phyloP scores from a whole-genome alignment of 2,888 invertebrate genomes.

The Apamea anceps region DNA sequence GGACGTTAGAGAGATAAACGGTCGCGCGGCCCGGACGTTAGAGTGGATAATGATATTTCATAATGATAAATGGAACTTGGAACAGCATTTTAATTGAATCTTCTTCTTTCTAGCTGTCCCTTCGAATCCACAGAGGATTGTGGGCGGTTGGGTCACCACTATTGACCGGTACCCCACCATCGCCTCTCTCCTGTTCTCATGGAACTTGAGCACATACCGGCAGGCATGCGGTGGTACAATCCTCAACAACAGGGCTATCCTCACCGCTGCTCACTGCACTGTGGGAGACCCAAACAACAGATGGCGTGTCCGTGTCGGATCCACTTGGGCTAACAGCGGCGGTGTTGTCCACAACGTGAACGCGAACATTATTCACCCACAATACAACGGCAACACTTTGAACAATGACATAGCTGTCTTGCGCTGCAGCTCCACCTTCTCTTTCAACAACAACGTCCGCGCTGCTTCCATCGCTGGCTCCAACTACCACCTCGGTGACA shows the following conservation, averaged over 20 bases:
- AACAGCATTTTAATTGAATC: not conserved
- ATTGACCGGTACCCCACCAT: conserved; percentile 65
- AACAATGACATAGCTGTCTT: conserved; percentile 37
- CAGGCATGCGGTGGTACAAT: conserved; percentile 70
- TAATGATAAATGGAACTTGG: not conserved
- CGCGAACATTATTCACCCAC: conserved; percentile 71
- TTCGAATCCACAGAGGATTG: conserved; percentile 66
- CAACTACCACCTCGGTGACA: conserved; percentile 71
- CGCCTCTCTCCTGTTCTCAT: conserved; percentile 61
- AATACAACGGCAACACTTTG: conserved; percentile 69
- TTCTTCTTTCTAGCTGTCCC: conserved; percentile 57
- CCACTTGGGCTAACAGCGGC: conserved; percentile 74
- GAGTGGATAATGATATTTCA: too few relatives aligned
- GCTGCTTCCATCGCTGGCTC: conserved; percentile 69
- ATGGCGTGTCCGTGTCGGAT: conserved; percentile 77
- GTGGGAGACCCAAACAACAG: conserved; percentile 56
- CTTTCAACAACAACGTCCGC: conserved; percentile 40
- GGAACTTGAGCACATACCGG: conserved; percentile 35
- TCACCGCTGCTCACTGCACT: conserved; percentile 67
- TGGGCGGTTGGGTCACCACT: conserved; percentile 71
- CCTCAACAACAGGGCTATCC: conserved; percentile 65
- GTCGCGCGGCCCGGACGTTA: too few relatives aligned
- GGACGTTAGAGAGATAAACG: too few relatives aligned
- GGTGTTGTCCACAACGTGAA: conserved; percentile 69
- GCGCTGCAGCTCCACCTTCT: conserved; percentile 34